phyloP scores from a whole-genome alignment of 2,113 vertebrate species.

The cattle (Bos taurus) region ARS-UCD2.0 NC_037330.1:116751001-116751500 shows the following conservation, averaged over 20 bases:
- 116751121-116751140: not conserved
- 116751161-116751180: not conserved
- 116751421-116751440: no score
- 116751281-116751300: not conserved
- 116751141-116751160: not conserved
- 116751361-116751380: not conserved
- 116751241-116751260: not conserved
- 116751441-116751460: rapidly evolving
- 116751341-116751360: not conserved
- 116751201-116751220: not conserved
- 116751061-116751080: not conserved
- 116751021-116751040: not conserved
- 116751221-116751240: not conserved
- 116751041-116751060: not conserved
- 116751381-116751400: not conserved
- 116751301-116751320: not conserved
- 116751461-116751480: not conserved
- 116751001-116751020: not conserved
- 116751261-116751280: not conserved
- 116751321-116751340: not conserved
- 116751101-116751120: not conserved
- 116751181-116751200: not conserved
- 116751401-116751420: not conserved
- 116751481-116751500: not conserved
- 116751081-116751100: not conserved